Evolutionary conservation across 2,113 vertebrate species (phyloP).

Genomic region (Chaetorhynchus papuensis): DNA sequence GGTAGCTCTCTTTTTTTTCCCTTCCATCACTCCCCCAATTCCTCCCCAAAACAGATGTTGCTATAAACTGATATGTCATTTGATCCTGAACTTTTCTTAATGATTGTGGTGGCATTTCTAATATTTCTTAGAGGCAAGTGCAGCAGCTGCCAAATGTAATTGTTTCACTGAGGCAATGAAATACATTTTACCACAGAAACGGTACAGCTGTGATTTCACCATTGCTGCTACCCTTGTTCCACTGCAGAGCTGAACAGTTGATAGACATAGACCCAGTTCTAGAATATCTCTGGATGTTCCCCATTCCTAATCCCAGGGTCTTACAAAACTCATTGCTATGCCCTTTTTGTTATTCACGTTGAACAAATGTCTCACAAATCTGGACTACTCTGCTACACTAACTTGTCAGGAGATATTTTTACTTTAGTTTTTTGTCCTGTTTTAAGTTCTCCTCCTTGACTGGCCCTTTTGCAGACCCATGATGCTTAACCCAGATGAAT

Average conservation of each 20-base stretch:
- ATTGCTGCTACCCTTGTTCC: not conserved
- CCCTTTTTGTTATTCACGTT: not conserved
- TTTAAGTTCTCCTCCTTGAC: too few relatives aligned
- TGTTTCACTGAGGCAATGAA: not conserved
- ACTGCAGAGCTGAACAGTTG: not conserved
- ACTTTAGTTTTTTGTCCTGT: not conserved
- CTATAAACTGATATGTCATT: not conserved
- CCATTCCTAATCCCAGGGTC: not conserved
- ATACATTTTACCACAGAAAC: not conserved
- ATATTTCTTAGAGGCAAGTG: conserved; percentile 22
- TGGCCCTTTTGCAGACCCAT: too few relatives aligned
- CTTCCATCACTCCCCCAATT: not conserved
- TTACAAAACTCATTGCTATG: not conserved
- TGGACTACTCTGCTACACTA: not conserved
- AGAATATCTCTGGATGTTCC: not conserved
- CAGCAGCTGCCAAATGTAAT: not conserved
- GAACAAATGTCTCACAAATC: not conserved
- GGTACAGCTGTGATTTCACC: not conserved
- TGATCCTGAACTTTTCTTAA: conserved; percentile 41
- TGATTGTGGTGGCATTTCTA: conserved; percentile 17
- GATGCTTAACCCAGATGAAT: too few relatives aligned
- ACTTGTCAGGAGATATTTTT: not conserved
- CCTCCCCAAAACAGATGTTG: not conserved
- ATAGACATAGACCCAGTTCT: not conserved
- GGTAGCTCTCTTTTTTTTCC: not conserved